phyloP scores from a whole-genome alignment of 2,888 invertebrate genomes.

The Temnothorax rugatulus region DNA sequence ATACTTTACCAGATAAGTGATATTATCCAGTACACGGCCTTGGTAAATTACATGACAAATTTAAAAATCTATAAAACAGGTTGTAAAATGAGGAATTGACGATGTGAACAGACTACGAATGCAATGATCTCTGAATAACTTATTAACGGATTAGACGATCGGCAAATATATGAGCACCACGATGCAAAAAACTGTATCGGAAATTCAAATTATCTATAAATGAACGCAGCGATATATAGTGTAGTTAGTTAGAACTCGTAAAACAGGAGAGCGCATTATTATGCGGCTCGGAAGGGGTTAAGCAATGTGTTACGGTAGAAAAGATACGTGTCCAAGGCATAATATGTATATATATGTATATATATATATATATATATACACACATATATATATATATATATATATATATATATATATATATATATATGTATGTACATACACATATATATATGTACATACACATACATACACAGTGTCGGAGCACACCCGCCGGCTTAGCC shows the following conservation, averaged over 20 bases:
- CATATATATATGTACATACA: too few relatives aligned
- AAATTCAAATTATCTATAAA: slow-evolving; percentile 40
- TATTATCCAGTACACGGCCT: background rate
- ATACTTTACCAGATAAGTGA: slow-evolving; percentile 5
- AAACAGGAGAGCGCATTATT: slow-evolving; percentile 41
- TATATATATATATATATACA: background rate
- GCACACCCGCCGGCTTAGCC: slow-evolving; percentile 69
- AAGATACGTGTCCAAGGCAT: slow-evolving; percentile 37
- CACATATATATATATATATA: background rate
- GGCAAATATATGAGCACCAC: background rate
- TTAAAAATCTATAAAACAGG: background rate
- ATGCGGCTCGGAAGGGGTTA: slow-evolving; percentile 34
- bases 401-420: too few relatives aligned
- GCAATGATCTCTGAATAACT: background rate
- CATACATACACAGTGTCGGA: slow-evolving; percentile 19
- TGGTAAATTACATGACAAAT: background rate
- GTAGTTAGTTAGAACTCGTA: slow-evolving; percentile 27
- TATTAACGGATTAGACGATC: background rate
- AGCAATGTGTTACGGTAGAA: slow-evolving; percentile 47
- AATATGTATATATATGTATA: slow-evolving; percentile 11
- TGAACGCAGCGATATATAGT: background rate
- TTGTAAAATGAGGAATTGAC: background rate
- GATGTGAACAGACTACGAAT: background rate
- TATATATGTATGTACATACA: background rate
- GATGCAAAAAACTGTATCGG: background rate